phyloP scores from a whole-genome alignment of 1,140 invertebrate genomes.

The Sarcophaga peregrina region DNA sequence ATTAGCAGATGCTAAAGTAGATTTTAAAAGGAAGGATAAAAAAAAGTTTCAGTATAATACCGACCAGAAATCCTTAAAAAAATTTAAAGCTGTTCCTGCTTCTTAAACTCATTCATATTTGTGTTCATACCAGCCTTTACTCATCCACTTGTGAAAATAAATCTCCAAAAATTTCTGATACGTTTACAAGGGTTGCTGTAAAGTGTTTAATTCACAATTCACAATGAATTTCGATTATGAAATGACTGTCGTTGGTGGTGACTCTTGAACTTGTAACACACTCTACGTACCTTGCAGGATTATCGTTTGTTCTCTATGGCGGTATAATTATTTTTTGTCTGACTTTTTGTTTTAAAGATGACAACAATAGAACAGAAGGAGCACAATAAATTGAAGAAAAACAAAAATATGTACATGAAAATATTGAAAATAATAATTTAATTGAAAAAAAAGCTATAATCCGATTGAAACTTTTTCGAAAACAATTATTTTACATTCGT shows the following conservation, averaged over 20 bases:
- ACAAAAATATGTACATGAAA: neutral
- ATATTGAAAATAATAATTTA: constrained; percentile 36
- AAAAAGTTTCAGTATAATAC: neutral
- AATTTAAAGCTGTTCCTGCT: constrained; percentile 19
- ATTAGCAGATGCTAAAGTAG: neutral
- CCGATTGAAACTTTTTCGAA: constrained; percentile 35
- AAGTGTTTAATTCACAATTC: too few relatives aligned
- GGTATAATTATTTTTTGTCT: neutral
- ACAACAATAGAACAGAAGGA: neutral
- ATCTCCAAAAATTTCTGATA: too few relatives aligned
- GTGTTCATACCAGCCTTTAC: neutral
- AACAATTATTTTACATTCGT: constrained; percentile 33
- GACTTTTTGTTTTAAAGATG: neutral
- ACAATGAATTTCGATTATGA: too few relatives aligned
- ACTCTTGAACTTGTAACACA: neutral
- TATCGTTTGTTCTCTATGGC: neutral
- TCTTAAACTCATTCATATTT: constrained; percentile 10
- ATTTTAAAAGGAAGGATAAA: neutral
- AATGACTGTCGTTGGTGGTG: too few relatives aligned
- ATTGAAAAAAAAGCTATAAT: constrained; percentile 35
- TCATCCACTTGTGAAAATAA: neutral
- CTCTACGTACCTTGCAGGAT: neutral
- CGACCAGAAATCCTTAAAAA: neutral
- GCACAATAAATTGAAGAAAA: neutral
- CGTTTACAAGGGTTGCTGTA: too few relatives aligned